phyloP scores from a whole-genome alignment of 2,797 vertebrate genomes.

The Cetoscarus ocellatus region DNA sequence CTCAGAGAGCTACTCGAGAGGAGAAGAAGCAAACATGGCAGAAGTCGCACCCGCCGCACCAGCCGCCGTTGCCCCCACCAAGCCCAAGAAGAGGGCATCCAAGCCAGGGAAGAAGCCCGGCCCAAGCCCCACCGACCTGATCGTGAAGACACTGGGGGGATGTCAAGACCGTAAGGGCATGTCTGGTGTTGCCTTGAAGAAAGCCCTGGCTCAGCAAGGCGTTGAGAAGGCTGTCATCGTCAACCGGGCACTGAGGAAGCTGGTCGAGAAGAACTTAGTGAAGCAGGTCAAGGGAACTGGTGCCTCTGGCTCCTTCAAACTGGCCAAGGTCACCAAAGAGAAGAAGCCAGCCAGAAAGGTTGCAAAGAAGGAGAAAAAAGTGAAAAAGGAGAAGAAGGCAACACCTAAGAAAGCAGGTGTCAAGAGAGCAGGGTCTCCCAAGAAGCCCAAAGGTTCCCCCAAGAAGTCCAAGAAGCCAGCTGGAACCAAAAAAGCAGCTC shows the following conservation, averaged over 20 bases:
- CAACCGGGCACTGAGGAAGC: not conserved
- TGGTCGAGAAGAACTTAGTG: not conserved
- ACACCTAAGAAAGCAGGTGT: not conserved
- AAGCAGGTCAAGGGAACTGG: conserved; percentile 25
- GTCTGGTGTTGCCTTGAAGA: not conserved
- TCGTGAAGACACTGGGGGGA: accelerated
- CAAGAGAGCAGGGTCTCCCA: conserved; percentile 12
- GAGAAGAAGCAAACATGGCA: not conserved
- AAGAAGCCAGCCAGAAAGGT: conserved; percentile 21
- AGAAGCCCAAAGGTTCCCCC: not conserved
- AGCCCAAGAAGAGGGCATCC: not conserved
- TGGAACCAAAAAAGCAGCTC: not conserved
- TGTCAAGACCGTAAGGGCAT: not conserved
- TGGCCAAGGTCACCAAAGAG: not conserved
- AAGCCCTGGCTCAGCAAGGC: accelerated
- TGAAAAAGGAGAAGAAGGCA: conserved; percentile 25
- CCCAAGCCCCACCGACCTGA: not conserved
- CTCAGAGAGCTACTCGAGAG: accelerated
- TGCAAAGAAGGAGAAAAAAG: not conserved
- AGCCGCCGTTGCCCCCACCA: not conserved
- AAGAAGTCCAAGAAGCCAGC: conserved; percentile 25
- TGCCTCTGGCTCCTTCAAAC: conserved; percentile 20
- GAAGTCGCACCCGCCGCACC: conserved; percentile 16
- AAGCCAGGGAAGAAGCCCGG: not conserved
- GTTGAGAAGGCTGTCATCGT: not conserved